Evolutionary conservation across 2,797 vertebrate genomes (phyloP), one percentile per base, ranked within the genome.

Genomic region (Staurois parvus): DNA sequence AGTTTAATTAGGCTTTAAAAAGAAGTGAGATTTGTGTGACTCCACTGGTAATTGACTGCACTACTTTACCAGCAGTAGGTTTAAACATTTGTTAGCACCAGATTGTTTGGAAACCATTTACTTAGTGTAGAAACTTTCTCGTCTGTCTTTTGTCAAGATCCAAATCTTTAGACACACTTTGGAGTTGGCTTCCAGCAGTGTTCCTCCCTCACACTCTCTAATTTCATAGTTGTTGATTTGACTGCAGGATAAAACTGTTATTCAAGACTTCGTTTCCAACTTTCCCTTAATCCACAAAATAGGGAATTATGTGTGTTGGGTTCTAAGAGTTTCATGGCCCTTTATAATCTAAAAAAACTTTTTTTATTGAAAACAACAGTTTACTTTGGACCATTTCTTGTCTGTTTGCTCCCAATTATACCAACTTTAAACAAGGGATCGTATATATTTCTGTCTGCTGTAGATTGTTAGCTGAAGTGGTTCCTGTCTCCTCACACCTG

Each of bases 141-240:
- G 48, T 79, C 83, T 85, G 83, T 76, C 26, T 85, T 79, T 72
- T 85, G 76, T 85, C 83, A 85, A 85, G 83, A 85, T 85, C 69
- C 24, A 32, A 85, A 85, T 85, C 83, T 85, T 85, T 79, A 42
- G 76, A 85, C 69, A 85, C 48, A 74, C 83, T 85, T 85, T 85
- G 69, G 83, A 79, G 42, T 79, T 85, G 83, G 83, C 83, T 85
- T 76, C 76, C 56, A 79, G 30, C 83, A 68, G 56, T 17, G 69
- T 66, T 73, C 76, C 83, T 85, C 83, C 83, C 75, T 72, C 83
- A 67, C 69, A 79, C 83, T 66, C 83, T 84, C 69, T 79, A n/a
- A 85, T 85, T 85, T 85, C 76, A 84, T 32, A 84, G 74, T 85
- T 85, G 82, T 78, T 79, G 83, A 84, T 73, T 66, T 84, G 56